Conservation (phyloP, 1,140 invertebrate genomes). For the Sminthurides bifidus region DNA sequence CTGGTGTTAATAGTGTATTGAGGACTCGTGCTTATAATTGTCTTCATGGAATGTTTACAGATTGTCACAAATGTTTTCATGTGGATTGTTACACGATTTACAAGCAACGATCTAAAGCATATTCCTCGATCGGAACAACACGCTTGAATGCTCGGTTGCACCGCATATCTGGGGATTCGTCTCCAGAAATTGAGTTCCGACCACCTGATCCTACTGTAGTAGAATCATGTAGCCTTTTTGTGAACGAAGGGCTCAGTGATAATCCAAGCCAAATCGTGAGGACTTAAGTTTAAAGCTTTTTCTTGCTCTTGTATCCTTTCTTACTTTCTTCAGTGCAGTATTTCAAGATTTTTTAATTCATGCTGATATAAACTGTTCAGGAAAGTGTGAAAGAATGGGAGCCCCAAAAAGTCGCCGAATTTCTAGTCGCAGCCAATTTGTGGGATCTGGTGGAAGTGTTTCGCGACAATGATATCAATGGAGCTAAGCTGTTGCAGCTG, state of each 20-base stretch:
- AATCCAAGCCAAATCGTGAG: conserved; percentile 3
- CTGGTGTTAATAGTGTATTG: too few relatives aligned
- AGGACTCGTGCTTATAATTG: not conserved
- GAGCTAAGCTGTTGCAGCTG: conserved; percentile 9
- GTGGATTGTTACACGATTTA: conserved; percentile 8
- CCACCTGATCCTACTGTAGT: conserved; percentile 8
- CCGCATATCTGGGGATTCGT: conserved; percentile 4
- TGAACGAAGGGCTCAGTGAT: not conserved
- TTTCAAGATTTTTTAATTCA: too few relatives aligned
- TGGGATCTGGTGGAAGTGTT: conserved; percentile 13
- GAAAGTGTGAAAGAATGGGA: conserved; percentile 15
- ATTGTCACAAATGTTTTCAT: conserved; percentile 25
- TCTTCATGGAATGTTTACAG: not conserved
- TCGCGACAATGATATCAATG: not conserved
- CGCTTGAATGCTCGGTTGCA: not conserved
- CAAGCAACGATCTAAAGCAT: not conserved
- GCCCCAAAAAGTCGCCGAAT: conserved; percentile 13
- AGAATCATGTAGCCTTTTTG: conserved; percentile 14
- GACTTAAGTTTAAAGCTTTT: not conserved
- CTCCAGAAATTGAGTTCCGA: conserved; percentile 1
- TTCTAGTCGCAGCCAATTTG: conserved; percentile 12
- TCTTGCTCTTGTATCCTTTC: not conserved
- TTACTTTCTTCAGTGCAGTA: too few relatives aligned
- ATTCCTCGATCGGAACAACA: not conserved
- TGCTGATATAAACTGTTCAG: too few relatives aligned